These are phyloP conservation scores for Henricia sp. DNA, from an alignment of 53 echinoderm and acorn worm species.

Conservation along the genomic window DNA sequence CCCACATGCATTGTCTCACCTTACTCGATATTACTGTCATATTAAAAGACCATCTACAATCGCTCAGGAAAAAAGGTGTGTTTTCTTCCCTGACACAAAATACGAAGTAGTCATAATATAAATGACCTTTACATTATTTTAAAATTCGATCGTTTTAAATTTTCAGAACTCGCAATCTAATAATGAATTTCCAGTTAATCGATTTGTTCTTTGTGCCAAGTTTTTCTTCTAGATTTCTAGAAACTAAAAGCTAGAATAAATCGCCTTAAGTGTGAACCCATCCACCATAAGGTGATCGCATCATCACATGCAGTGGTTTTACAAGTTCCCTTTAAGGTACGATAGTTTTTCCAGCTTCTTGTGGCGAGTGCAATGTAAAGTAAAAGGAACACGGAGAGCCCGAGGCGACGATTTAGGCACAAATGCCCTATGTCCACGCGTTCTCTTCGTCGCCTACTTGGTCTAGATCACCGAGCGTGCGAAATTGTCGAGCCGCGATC, in stretches of 20 bases:
- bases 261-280: constrained; percentile 1
- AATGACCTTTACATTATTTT: too few relatives aligned
- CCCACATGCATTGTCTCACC: too few relatives aligned
- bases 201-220: too few relatives aligned
- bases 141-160: too few relatives aligned
- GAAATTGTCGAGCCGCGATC: background rate
- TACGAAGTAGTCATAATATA: too few relatives aligned
- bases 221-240: too few relatives aligned
- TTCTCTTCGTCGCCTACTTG: background rate
- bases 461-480: background rate
- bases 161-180: too few relatives aligned
- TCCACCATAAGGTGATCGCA: constrained; percentile 23
- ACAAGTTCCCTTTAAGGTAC: background rate
- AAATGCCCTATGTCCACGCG: constrained; percentile 26
- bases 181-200: too few relatives aligned
- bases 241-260: background rate
- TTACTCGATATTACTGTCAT: too few relatives aligned
- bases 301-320: constrained; percentile 49
- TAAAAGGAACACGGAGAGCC: background rate
- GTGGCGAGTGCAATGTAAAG: background rate
- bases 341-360: background rate
- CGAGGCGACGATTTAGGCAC: constrained; percentile 32
- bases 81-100: too few relatives aligned
- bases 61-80: too few relatives aligned
- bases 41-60: too few relatives aligned